Percentiles rank a stretch among this genome's conserved stretches.
phyloP scores from a whole-genome alignment of 2,797 vertebrate genomes.

The Varecia variegata region DNA sequence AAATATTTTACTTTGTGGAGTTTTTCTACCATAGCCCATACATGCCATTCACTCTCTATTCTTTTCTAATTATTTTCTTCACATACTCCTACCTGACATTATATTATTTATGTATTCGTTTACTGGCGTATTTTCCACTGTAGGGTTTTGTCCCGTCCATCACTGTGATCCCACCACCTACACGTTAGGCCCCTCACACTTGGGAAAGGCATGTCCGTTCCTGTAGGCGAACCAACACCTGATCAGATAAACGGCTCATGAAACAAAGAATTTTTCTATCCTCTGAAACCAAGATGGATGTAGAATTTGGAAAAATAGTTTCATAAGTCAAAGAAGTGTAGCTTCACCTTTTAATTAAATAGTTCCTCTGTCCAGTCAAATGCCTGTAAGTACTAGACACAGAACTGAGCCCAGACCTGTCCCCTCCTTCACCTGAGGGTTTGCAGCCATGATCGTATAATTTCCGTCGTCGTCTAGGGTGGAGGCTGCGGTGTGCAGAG shows the following conservation, averaged over 20 bases:
- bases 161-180: not conserved
- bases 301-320: not conserved
- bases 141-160: not conserved
- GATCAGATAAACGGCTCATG: not conserved
- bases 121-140: not conserved
- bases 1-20: not conserved
- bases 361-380: slow-evolving; percentile 54
- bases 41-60: not conserved
- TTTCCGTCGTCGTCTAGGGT: slow-evolving; percentile 98
- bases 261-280: not conserved
- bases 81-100: not conserved
- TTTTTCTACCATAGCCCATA: not conserved
- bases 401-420: slow-evolving; percentile 55
- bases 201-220: not conserved
- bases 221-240: not conserved
- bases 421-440: slow-evolving; percentile 90
- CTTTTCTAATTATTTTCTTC: not conserved
- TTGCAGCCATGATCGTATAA: slow-evolving; percentile 97
- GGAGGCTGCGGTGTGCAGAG: slow-evolving; percentile 90
- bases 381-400: slow-evolving; percentile 34
- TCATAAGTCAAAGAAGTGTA: not conserved
- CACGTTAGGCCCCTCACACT: not conserved
- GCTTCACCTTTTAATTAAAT: slow-evolving; percentile 74
- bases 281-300: not conserved
- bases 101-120: not conserved